These are phyloP conservation scores for Mugil cephalus DNA, from an alignment of 2,113 vertebrate genomes.

Conservation along the genomic window DNA sequence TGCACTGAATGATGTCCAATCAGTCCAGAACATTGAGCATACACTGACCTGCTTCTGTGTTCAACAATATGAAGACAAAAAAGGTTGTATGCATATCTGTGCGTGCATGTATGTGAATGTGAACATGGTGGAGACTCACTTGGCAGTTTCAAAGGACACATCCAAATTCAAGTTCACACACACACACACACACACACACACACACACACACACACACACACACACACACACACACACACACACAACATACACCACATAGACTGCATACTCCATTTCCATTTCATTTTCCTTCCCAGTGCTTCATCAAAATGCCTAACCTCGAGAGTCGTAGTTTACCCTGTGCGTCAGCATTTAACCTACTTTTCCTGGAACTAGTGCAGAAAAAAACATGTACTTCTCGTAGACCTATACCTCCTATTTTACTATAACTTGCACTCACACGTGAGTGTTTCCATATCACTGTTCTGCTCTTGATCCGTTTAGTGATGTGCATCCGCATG, in stretches of 20 bases:
- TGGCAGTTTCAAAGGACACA: constrained; percentile 19
- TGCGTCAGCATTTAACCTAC: constrained; percentile 49
- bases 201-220: constrained; percentile 9
- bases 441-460: background rate
- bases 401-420: background rate
- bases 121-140: background rate
- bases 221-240: constrained; percentile 11
- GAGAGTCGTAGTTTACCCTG: constrained; percentile 54
- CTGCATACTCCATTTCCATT: constrained; percentile 35
- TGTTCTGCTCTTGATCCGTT: background rate
- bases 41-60: constrained; percentile 40
- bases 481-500: background rate
- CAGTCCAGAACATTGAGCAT: constrained; percentile 60
- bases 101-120: background rate
- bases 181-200: constrained; percentile 9
- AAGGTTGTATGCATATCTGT: background rate
- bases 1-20: constrained; percentile 48
- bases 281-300: constrained; percentile 32
- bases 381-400: constrained; percentile 23
- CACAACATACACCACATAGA: constrained; percentile 4
- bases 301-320: constrained; percentile 41
- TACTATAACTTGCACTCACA: background rate
- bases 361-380: constrained; percentile 48
- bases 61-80: background rate
- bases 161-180: background rate